Conservation (phyloP, 2,888 invertebrate genomes). For the Tinea semifulvella region DNA sequence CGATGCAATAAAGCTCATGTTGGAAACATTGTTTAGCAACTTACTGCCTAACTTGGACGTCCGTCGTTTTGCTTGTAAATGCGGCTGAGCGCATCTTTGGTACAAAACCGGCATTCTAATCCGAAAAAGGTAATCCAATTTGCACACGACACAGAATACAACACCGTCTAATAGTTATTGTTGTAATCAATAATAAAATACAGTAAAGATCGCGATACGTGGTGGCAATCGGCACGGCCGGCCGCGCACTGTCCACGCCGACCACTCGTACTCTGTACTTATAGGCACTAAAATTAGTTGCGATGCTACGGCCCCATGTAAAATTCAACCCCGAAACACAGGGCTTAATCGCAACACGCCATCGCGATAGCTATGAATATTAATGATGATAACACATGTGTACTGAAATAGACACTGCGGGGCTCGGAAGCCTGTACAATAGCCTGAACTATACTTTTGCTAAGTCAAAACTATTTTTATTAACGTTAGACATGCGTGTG, state of each 20-base stretch:
- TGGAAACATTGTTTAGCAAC: too few relatives aligned
- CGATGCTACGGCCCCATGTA: constrained; percentile 44
- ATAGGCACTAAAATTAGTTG: constrained; percentile 16
- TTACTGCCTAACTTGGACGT: constrained; percentile 46
- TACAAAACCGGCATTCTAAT: constrained; percentile 44
- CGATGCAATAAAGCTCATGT: too few relatives aligned
- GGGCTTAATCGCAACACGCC: constrained; percentile 16
- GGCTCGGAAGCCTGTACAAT: too few relatives aligned
- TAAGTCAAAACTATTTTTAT: too few relatives aligned
- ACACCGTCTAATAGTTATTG: not conserved
- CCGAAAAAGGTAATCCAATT: too few relatives aligned
- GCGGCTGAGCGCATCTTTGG: constrained; percentile 44
- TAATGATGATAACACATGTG: constrained; percentile 29
- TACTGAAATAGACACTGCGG: constrained; percentile 24
- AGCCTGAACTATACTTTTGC: too few relatives aligned
- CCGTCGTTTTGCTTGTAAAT: constrained; percentile 33
- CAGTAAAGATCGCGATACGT: not conserved
- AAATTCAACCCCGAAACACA: constrained; percentile 43
- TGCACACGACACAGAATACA: too few relatives aligned
- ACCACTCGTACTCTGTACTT: not conserved
- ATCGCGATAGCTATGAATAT: constrained; percentile 34
- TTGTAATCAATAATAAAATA: not conserved
- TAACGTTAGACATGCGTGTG: too few relatives aligned
- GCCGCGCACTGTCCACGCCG: constrained; percentile 51
- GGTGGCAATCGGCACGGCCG: constrained; percentile 35